A percentile compares a stretch with the other conserved stretches of the same genome.
phyloP scores from a whole-genome alignment of 1,140 invertebrate genomes.

The Aphaenogaster floridana region DNA sequence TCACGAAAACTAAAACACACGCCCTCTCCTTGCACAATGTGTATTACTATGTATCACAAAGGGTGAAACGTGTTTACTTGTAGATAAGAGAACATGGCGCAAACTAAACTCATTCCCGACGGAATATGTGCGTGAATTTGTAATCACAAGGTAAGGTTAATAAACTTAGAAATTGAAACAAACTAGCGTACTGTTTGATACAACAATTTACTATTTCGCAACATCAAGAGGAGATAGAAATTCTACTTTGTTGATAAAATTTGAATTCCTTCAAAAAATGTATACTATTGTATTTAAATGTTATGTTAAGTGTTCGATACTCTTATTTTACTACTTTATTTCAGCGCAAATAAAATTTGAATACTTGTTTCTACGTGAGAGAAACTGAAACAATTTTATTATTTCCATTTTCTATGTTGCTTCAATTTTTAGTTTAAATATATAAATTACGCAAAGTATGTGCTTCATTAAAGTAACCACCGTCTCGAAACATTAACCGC shows the following conservation, averaged over 20 bases:
- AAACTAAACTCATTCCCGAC: constrained; percentile 26
- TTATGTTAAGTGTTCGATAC: not conserved
- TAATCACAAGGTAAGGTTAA: constrained; percentile 18
- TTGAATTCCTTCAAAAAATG: not conserved
- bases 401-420: not conserved
- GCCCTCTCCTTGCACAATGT: not conserved
- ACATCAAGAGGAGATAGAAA: not conserved
- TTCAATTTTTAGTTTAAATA: constrained; percentile 1
- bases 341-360: not conserved
- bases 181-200: not conserved
- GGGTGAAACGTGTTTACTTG: constrained; percentile 9
- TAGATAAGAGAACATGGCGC: constrained; percentile 5
- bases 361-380: not conserved
- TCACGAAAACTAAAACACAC: constrained; percentile 37
- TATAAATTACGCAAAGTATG: not conserved
- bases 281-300: not conserved
- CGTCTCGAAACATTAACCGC: not conserved
- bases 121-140: constrained; percentile 16
- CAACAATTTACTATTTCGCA: not conserved
- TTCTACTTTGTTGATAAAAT: not conserved
- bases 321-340: not conserved
- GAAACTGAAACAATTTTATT: not conserved
- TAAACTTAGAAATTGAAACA: constrained; percentile 2
- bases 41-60: constrained; percentile 21
- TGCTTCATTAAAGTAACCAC: not conserved